Evolutionary conservation across 2,888 invertebrate genomes (phyloP).

Genomic region (Scaptomyza polygonia): DNA sequence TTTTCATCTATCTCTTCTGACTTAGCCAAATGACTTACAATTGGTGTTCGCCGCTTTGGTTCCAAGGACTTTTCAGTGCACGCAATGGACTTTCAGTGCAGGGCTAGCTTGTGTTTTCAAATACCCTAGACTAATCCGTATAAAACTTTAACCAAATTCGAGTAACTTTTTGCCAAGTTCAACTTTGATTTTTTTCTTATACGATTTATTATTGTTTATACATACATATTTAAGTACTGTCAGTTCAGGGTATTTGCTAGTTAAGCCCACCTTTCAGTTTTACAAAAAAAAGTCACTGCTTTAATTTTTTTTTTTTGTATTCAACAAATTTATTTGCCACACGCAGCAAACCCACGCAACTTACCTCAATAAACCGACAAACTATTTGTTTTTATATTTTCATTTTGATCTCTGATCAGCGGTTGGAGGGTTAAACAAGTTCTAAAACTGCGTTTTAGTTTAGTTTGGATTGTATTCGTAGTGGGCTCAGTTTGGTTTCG

Average conservation of each 20-base stretch:
- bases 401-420: slow-evolving; percentile 37
- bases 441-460: slow-evolving; percentile 24
- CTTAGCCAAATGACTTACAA: not conserved
- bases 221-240: too few species aligned
- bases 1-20: not conserved
- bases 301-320: not conserved
- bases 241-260: not conserved
- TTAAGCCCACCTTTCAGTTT: not conserved
- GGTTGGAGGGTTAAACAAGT: slow-evolving; percentile 34
- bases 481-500: slow-evolving; percentile 48
- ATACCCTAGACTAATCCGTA: slow-evolving; percentile 3
- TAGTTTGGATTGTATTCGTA: slow-evolving; percentile 5
- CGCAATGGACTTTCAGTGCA: too few species aligned
- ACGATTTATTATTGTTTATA: not conserved
- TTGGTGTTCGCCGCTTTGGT: not conserved
- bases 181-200: too few species aligned
- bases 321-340: slow-evolving; percentile 21
- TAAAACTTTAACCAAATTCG: too few species aligned
- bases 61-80: slow-evolving; percentile 49
- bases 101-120: too few species aligned
- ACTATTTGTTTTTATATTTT: slow-evolving; percentile 8
- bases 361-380: slow-evolving; percentile 1
- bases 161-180: too few species aligned
- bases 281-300: not conserved
- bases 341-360: slow-evolving; percentile 47